Conservation (phyloP, 2,888 invertebrate genomes). For the Cloeon dipterum region DNA sequence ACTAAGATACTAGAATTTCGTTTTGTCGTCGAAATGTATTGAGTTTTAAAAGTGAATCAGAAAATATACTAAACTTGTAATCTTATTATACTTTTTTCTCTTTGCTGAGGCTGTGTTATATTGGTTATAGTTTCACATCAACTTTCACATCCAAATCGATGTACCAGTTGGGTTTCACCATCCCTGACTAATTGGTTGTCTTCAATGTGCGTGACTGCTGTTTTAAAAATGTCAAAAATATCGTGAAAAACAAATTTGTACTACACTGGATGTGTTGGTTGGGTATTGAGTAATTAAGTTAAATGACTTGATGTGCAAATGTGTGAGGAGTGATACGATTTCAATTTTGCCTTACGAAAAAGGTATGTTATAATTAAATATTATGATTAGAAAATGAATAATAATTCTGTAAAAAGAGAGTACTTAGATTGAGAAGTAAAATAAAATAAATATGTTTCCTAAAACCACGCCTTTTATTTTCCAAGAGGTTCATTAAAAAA, state of each 20-base stretch:
- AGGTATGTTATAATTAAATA: slow-evolving; percentile 1
- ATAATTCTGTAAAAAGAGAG: not conserved
- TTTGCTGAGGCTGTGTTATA: slow-evolving; percentile 2
- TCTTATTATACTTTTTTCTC: not conserved
- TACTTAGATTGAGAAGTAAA: slow-evolving; percentile 1
- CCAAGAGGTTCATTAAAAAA: no score
- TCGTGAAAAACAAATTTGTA: no score
- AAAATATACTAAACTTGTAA: not conserved
- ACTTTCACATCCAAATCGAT: not conserved
- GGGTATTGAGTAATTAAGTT: not conserved
- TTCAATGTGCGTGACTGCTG: no score
- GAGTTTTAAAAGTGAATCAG: no score
- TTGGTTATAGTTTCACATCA: not conserved
- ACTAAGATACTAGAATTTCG: no score
- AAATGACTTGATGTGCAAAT: not conserved
- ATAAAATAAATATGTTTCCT: slow-evolving; percentile 2
- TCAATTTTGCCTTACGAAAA: slow-evolving; percentile 1
- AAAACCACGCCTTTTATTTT: no score
- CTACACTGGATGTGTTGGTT: not conserved
- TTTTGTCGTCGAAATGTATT: no score
- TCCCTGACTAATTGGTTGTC: not conserved
- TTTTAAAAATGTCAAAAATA: not conserved
- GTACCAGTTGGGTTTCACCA: not conserved
- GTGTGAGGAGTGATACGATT: slow-evolving; percentile 1
- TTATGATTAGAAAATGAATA: not conserved